These are phyloP conservation scores for Homalodisca vitripennis DNA, from an alignment of 1,140 invertebrate genomes.

Conservation along the genomic window DNA sequence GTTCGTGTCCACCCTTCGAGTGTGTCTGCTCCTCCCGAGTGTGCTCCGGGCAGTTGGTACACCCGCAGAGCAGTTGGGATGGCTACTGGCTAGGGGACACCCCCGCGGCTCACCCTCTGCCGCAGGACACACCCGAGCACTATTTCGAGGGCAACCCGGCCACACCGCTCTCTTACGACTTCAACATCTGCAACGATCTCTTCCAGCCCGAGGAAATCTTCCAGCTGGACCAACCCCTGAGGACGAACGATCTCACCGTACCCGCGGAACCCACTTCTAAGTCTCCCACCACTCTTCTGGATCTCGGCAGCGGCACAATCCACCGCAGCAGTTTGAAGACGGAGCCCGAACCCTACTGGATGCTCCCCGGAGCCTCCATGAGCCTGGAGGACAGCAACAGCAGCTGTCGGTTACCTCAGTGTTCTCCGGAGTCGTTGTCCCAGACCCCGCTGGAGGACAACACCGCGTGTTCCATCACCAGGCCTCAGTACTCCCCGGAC, in stretches of 20 bases:
- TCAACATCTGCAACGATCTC: slow-evolving; percentile 59
- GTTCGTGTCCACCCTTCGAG: slow-evolving; percentile 65
- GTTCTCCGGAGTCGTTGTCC: slow-evolving; percentile 37
- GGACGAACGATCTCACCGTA: slow-evolving; percentile 44
- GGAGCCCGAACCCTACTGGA: slow-evolving; percentile 24
- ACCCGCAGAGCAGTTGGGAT: background rate
- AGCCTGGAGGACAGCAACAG: slow-evolving; percentile 56
- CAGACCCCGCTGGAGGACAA: background rate
- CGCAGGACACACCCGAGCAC: slow-evolving; percentile 31
- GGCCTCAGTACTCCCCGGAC: slow-evolving; percentile 16
- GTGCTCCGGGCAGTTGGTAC: background rate
- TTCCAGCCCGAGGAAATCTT: slow-evolving; percentile 78
- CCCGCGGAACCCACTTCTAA: slow-evolving; percentile 44
- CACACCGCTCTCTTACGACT: slow-evolving; percentile 47
- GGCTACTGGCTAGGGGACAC: slow-evolving; percentile 4
- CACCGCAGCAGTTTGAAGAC: slow-evolving; percentile 48
- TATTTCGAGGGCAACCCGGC: slow-evolving; percentile 29
- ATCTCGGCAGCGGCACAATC: slow-evolving; percentile 63
- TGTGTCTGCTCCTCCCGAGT: slow-evolving; percentile 53
- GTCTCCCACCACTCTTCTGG: slow-evolving; percentile 67
- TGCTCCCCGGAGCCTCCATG: slow-evolving; percentile 16
- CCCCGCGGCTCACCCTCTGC: slow-evolving; percentile 2
- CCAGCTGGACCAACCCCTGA: slow-evolving; percentile 70
- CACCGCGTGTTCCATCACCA: slow-evolving; percentile 9
- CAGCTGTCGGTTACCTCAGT: slow-evolving; percentile 34